Conservation (phyloP, 2,797 vertebrate genomes). For the Gobionotothen gibberifrons region DNA sequence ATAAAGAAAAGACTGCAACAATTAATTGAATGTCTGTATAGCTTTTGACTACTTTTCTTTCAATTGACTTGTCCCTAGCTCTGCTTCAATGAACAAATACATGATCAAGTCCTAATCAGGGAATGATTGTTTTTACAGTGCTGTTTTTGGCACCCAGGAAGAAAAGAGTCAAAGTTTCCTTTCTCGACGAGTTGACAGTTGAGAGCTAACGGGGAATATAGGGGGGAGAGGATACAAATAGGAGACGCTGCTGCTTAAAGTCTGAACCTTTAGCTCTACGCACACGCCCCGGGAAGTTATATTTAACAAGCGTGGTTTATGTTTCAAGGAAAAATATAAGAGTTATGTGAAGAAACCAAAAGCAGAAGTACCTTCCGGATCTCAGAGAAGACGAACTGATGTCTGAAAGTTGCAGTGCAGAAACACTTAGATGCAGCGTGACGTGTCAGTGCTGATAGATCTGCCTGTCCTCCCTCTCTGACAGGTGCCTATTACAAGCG, state of each 20-base stretch:
- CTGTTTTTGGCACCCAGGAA: not conserved
- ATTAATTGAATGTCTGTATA: not conserved
- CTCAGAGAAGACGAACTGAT: not conserved
- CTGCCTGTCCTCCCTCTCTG: constrained; percentile 49
- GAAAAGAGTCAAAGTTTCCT: not conserved
- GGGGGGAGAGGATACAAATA: no score
- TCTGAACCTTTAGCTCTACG: not conserved
- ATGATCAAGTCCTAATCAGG: not conserved
- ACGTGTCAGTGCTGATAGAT: constrained; percentile 46
- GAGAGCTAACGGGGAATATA: not conserved
- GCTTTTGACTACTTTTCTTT: not conserved
- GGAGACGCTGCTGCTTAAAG: not conserved
- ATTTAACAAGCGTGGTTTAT: no score
- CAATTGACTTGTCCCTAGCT: not conserved
- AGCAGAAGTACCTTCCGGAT: not conserved
- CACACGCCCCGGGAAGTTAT: not conserved
- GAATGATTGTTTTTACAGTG: not conserved
- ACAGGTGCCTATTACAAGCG: constrained; percentile 93
- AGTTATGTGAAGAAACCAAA: not conserved
- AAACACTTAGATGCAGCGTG: not conserved
- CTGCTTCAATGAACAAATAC: not conserved
- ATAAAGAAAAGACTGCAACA: no score
- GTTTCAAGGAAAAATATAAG: no score
- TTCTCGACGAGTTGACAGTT: not conserved
- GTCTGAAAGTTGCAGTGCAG: not conserved